Evolutionary conservation across 2,113 vertebrate species (phyloP).

Genomic region (Taxidea taxus): DNA sequence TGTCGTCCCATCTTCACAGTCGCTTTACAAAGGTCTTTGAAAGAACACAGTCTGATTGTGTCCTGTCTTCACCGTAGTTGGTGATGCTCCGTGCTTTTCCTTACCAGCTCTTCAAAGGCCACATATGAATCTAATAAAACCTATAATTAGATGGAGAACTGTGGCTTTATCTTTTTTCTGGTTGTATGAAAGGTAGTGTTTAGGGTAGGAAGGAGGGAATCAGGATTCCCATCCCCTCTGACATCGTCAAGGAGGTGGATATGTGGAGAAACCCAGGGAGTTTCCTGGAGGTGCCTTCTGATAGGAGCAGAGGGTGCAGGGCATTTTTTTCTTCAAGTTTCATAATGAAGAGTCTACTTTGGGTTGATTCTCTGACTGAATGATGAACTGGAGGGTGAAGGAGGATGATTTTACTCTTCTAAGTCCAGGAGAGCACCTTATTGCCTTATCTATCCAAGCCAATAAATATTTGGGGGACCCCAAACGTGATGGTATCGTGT

Average conservation of each 20-base stretch:
- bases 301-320: background rate
- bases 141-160: background rate
- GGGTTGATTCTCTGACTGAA: background rate
- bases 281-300: background rate
- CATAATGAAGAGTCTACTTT: background rate
- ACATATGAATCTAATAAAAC: background rate
- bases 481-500: background rate
- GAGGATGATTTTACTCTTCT: background rate
- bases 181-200: background rate
- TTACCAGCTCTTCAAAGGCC: background rate
- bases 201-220: background rate
- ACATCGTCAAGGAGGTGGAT: background rate
- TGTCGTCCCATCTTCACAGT: fast-evolving
- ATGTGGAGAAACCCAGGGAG: background rate
- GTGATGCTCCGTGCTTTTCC: background rate
- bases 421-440: background rate
- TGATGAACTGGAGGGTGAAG: background rate
- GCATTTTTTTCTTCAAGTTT: background rate
- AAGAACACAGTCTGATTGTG: background rate
- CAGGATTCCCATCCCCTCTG: background rate
- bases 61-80: background rate
- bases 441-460: background rate
- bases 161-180: background rate
- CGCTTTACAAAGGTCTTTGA: background rate
- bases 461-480: background rate